Evolutionary conservation across 2,113 vertebrate species (phyloP).

Genomic region (Taurulus bubalis): DNA sequence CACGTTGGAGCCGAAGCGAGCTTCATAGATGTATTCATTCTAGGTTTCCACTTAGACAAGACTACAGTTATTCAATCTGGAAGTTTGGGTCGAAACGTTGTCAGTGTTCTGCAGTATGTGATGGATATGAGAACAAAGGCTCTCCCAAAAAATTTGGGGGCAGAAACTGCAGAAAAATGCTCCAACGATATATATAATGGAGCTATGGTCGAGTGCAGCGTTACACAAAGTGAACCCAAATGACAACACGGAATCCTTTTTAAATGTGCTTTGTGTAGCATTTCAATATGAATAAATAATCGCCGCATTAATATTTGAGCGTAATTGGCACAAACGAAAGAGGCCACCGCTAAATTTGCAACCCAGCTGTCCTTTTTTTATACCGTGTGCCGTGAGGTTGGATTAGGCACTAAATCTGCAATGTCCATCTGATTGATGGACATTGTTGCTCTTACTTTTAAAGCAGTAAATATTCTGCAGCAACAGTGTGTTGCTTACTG

Average conservation of each 20-base stretch:
- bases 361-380: neutral
- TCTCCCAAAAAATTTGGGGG: neutral
- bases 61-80: neutral
- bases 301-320: slow-evolving; percentile 67
- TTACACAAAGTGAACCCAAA: slow-evolving; percentile 9
- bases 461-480: neutral
- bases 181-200: slow-evolving; percentile 23
- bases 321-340: slow-evolving; percentile 51
- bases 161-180: neutral
- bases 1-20: neutral
- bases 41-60: neutral
- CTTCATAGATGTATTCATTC: neutral
- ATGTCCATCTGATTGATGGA: slow-evolving; percentile 20
- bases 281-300: slow-evolving; percentile 77
- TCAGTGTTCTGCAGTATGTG: neutral
- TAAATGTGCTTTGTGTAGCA: slow-evolving; percentile 22
- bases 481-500: too few species aligned
- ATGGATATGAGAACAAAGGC: neutral
- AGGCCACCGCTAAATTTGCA: slow-evolving; percentile 37
- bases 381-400: neutral
- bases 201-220: slow-evolving; percentile 2
- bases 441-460: neutral
- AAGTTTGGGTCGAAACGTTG: neutral
- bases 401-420: slow-evolving; percentile 3
- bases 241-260: slow-evolving; percentile 37